Evolutionary conservation across 2,888 invertebrate species (phyloP), one percentile per base, ranked within the genome.

Genomic region (Carabus problematicus): DNA sequence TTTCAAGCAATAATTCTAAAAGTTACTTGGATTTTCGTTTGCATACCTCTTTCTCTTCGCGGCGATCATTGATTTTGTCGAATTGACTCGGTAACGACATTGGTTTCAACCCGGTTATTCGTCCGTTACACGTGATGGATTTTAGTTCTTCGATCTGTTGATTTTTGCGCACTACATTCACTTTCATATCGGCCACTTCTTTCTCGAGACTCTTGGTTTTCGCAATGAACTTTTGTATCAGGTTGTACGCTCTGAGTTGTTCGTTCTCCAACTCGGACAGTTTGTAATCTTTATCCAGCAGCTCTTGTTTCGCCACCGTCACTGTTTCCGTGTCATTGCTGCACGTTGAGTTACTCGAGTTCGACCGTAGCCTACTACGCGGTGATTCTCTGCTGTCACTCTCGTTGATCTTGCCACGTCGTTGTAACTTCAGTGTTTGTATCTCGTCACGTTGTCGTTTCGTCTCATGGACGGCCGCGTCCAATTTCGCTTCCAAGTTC

Each of bases 221-320:
- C 14, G 77, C 78, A 52, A 82, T 77, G 75, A 83, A 78, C 45
- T 74, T 77, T 72, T 82, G 79, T 60, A 83, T 80, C 43, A 82
- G 80, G 67, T 80, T 77, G 72, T 80, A 82, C 4, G 82, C 81
- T 72, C 82, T 83, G 52, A 79, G 72, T 70, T 82, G 79, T 64
- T 83, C 81, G 54, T 78, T 77, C 73, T 81, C 80, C 18, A 82
- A 72, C 70, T 80, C 80, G 18, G 75, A 72, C 29, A 79, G 76
- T 72, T 78, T 78, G 54, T 76, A 72, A 55, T 74, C 67, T 54
- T 52, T 67, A 19, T 11, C n/a, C 16, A 16, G 14, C 16, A 52
- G 6, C 7, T 52, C 52, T 14, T 52, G 18, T 9, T 18, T 52
- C 16, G 16, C 4, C 9, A 18, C 19, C 6, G 12, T 16, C 52